Conservation (phyloP, 1,140 invertebrate species). For the Bombus huntii region DNA sequence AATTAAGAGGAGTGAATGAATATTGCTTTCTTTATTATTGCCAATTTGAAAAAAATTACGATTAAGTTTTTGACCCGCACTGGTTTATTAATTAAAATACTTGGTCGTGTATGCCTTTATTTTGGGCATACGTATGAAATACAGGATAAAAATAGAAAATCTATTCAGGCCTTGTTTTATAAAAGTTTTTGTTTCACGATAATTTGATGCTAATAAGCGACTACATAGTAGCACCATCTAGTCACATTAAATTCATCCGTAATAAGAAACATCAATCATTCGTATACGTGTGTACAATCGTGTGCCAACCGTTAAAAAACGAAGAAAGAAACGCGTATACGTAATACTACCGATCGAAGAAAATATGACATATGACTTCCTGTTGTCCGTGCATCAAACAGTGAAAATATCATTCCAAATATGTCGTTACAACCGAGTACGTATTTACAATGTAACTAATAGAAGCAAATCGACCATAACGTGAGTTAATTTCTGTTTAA, state of each 20-base stretch:
- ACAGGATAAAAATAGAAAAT: neutral
- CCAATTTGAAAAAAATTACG: neutral
- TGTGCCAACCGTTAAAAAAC: neutral
- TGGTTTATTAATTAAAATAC: neutral
- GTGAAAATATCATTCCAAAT: neutral
- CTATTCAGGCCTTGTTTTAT: neutral
- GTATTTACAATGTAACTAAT: neutral
- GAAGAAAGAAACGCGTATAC: neutral
- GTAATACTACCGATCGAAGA: neutral
- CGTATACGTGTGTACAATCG: neutral
- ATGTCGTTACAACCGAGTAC: too few relatives aligned
- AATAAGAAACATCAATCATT: slow-evolving; percentile 21
- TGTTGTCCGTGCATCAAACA: neutral
- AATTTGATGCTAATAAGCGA: neutral
- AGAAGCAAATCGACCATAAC: neutral
- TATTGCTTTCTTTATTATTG: neutral
- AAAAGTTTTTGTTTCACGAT: neutral
- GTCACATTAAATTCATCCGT: neutral
- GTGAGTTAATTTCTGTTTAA: slow-evolving; percentile 26
- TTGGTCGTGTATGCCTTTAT: neutral
- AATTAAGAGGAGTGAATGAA: neutral
- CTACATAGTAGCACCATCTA: neutral
- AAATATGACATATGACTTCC: neutral
- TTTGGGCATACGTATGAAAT: neutral
- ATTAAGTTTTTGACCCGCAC: neutral